Conservation (phyloP, 2,113 vertebrate genomes). For the Microtus oregoni region DNA sequence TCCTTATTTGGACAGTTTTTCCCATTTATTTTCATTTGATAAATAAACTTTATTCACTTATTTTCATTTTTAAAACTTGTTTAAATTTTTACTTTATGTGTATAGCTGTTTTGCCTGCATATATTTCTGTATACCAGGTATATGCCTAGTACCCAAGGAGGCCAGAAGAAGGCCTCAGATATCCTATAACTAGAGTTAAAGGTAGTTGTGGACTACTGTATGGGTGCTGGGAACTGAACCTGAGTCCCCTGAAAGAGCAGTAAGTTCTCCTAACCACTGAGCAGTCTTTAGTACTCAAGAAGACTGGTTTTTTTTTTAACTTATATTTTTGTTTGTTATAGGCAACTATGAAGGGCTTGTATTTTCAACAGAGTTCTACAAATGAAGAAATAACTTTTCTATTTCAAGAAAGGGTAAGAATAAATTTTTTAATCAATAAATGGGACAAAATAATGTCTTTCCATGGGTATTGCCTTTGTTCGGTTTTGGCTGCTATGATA, state of each 20-base stretch:
- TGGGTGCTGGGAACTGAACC: background rate
- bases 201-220: background rate
- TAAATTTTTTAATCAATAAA: conserved; percentile 48
- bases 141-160: background rate
- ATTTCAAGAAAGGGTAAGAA: conserved; percentile 91
- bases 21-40: conserved; percentile 36
- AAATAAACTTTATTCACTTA: background rate
- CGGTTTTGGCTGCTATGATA: background rate
- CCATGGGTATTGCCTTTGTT: background rate
- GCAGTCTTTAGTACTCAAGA: background rate
- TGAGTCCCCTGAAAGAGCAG: background rate
- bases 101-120: background rate
- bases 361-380: conserved; percentile 87
- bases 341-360: conserved; percentile 91
- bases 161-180: background rate
- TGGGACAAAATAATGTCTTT: background rate
- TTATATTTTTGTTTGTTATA: conserved; percentile 73
- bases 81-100: background rate
- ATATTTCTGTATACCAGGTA: background rate
- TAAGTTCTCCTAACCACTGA: background rate
- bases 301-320: background rate
- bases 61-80: background rate
- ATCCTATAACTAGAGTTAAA: background rate
- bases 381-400: conserved; percentile 89
- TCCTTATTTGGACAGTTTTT: background rate